Percentiles rank a stretch among this genome's conserved stretches.
Conservation (phyloP, 2,113 vertebrate species). For the Dipodomys stephensi region DNA sequence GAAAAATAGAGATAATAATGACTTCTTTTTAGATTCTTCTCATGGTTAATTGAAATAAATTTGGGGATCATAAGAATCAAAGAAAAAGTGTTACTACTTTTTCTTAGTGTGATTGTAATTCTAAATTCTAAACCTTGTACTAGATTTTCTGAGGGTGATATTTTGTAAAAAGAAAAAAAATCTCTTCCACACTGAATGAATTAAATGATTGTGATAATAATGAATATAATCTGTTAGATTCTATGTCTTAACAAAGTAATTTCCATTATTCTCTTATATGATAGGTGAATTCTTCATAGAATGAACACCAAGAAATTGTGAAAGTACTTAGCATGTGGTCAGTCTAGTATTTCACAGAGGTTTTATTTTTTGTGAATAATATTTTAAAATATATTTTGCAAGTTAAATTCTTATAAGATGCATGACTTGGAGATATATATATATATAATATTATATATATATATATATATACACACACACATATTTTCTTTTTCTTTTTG, state of each 20-base stretch:
- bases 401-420: neutral
- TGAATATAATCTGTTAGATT: neutral
- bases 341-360: neutral
- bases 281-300: neutral
- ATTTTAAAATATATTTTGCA: neutral
- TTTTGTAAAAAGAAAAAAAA: neutral
- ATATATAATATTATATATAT: too few relatives aligned
- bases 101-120: neutral
- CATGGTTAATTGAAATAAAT: neutral
- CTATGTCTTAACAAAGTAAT: constrained; percentile 17
- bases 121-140: constrained; percentile 14
- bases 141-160: neutral
- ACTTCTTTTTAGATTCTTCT: neutral
- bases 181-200: neutral
- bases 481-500: neutral
- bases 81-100: neutral
- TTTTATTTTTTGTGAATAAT: neutral
- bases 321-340: neutral
- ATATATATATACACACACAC: too few relatives aligned
- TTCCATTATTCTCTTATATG: neutral
- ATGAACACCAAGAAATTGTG: neutral
- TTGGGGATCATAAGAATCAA: neutral
- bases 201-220: neutral
- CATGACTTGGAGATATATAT: neutral
- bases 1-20: neutral